phyloP scores from a whole-genome alignment of 2,888 invertebrate species.

The Eupithecia subumbrata region DNA sequence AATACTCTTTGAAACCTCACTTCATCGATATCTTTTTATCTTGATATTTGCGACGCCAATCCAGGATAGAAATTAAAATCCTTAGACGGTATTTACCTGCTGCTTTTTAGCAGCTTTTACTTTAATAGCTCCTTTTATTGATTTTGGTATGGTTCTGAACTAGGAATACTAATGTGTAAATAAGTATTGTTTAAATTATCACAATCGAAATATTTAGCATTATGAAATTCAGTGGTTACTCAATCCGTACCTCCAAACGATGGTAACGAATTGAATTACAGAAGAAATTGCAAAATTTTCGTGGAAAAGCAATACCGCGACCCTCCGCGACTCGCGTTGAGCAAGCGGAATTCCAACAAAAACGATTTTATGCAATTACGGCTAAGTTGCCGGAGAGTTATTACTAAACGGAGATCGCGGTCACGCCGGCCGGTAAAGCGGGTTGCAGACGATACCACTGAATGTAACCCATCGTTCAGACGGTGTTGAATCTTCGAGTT shows the following conservation, averaged over 20 bases:
- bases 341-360: constrained; percentile 78
- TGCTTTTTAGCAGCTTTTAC: no score
- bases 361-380: constrained; percentile 81
- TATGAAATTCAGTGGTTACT: neutral
- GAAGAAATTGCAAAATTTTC: constrained; percentile 64
- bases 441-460: constrained; percentile 30
- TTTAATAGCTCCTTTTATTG: no score
- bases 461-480: no score
- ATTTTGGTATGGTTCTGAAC: no score
- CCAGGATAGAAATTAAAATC: no score
- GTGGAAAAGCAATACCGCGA: constrained; percentile 65
- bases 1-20: no score
- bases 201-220: neutral
- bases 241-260: neutral
- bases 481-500: no score
- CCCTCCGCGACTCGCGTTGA: constrained; percentile 64
- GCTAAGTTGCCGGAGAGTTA: constrained; percentile 75
- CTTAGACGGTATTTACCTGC: no score
- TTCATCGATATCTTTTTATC: no score
- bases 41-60: no score
- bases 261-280: constrained; percentile 22
- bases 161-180: neutral
- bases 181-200: neutral
- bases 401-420: constrained; percentile 74
- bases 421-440: constrained; percentile 59